A percentile compares a stretch with the other conserved stretches of the same genome.
Evolutionary conservation across 2,113 vertebrate genomes (phyloP).

Genomic region (Stercorarius parasiticus): DNA sequence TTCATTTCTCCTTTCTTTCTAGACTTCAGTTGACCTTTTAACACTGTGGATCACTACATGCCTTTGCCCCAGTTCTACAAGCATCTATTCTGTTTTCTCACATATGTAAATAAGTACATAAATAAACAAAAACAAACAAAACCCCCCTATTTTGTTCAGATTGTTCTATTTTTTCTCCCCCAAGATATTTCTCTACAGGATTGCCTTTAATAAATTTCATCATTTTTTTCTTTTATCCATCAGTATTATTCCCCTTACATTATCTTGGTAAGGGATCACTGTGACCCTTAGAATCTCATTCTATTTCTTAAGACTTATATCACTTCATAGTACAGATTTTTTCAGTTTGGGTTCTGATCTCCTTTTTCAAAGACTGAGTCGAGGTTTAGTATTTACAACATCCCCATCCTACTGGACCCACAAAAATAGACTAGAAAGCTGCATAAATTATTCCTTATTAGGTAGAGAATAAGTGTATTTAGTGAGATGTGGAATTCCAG

Average conservation of each 20-base stretch:
- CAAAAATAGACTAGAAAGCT: not conserved
- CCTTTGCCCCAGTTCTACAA: not conserved
- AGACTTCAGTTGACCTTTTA: not conserved
- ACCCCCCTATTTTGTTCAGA: rapidly evolving
- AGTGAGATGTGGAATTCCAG: not conserved
- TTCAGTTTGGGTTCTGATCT: not conserved
- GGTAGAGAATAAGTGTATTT: not conserved
- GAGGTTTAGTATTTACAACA: not conserved
- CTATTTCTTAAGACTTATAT: not conserved
- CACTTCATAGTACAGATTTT: not conserved
- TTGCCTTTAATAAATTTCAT: not conserved
- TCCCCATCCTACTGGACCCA: not conserved
- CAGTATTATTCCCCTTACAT: not conserved
- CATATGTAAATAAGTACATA: not conserved
- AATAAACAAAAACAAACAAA: not conserved
- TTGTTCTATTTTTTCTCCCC: not conserved
- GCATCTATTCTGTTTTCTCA: not conserved
- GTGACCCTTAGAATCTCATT: not conserved
- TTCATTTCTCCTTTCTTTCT: not conserved
- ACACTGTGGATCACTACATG: not conserved
- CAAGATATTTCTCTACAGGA: not conserved
- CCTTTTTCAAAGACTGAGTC: not conserved
- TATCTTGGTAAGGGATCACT: not conserved
- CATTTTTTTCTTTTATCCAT: not conserved
- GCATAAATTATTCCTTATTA: not conserved